Conservation (phyloP, 2,888 invertebrate genomes). For the Meganola albula region DNA sequence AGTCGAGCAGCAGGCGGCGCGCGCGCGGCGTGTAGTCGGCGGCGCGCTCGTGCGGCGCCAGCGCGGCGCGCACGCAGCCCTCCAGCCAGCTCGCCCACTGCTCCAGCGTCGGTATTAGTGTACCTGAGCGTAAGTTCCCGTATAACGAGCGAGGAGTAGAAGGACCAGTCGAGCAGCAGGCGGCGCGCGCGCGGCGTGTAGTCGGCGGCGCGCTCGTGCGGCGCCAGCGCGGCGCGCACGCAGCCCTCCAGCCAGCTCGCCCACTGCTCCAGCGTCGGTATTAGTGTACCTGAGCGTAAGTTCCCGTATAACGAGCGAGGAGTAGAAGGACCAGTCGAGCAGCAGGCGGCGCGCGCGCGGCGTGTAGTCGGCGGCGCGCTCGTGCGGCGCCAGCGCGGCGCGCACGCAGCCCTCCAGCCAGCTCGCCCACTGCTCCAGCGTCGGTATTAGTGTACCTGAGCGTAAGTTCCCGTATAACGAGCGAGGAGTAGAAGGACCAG, state of each 20-base stretch:
- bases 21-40: conserved; percentile 89
- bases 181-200: too few relatives aligned
- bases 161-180: conserved; percentile 45
- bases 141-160: conserved; percentile 78
- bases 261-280: not conserved
- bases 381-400: conserved; percentile 81
- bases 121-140: conserved; percentile 77
- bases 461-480: conserved; percentile 86
- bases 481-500: conserved; percentile 46
- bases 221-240: not conserved
- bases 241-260: not conserved
- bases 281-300: conserved; percentile 37
- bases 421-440: not conserved
- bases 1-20: conserved; percentile 94
- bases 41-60: conserved; percentile 92
- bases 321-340: conserved; percentile 46
- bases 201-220: conserved; percentile 91
- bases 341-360: conserved; percentile 76
- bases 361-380: too few relatives aligned
- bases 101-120: conserved; percentile 83
- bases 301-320: conserved; percentile 84
- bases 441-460: not conserved
- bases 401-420: not conserved
- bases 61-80: conserved; percentile 91
- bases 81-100: conserved; percentile 99